Percentiles rank a stretch among this genome's conserved stretches.
Evolutionary conservation across 1,140 invertebrate species (phyloP).

Genomic region (Argopecten irradians): DNA sequence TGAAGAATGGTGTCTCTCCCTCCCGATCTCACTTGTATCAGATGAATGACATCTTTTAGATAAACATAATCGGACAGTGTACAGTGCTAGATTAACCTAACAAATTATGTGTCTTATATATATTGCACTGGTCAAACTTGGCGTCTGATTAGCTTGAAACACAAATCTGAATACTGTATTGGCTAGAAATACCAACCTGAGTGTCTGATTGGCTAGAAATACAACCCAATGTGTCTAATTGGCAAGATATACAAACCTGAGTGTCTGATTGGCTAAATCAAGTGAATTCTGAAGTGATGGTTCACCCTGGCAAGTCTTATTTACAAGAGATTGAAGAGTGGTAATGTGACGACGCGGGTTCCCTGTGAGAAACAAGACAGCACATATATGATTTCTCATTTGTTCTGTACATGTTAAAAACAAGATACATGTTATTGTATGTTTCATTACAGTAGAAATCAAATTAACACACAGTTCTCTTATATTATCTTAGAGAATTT

Average conservation of each 20-base stretch:
- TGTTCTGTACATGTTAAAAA: not conserved
- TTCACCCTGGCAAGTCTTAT: constrained; percentile 85
- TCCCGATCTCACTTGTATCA: no score
- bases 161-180: constrained; percentile 87
- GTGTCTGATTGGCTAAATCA: constrained; percentile 89
- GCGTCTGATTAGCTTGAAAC: constrained; percentile 67
- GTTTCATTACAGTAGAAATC: not conserved
- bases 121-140: no score
- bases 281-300: constrained; percentile 96
- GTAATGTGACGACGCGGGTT: constrained; percentile 78
- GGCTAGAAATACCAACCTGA: constrained; percentile 80
- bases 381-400: no score
- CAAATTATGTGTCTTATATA: no score
- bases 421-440: not conserved
- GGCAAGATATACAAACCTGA: constrained; percentile 79
- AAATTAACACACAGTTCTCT: no score
- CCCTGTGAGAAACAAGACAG: constrained; percentile 65
- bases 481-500: no score
- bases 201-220: constrained; percentile 89
- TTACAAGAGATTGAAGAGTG: constrained; percentile 73
- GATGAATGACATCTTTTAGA: no score
- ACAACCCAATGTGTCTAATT: constrained; percentile 83
- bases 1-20: no score
- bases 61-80: no score
- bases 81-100: no score